Evolutionary conservation across 2,797 vertebrate species (phyloP).

Genomic region (Pseudomugil tenellus): DNA sequence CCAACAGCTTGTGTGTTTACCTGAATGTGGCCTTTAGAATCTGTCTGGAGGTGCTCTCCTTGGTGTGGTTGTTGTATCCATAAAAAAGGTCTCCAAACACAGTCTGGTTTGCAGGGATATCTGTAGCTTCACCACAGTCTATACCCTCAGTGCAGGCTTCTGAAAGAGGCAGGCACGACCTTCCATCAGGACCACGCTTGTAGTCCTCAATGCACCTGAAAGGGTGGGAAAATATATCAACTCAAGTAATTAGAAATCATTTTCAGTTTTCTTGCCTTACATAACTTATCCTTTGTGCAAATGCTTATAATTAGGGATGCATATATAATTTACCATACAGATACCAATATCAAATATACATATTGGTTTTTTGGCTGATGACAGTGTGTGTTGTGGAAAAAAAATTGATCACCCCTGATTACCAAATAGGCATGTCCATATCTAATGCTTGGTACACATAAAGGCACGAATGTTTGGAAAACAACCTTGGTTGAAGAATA

Average conservation of each 20-base stretch:
- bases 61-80: slow-evolving; percentile 95
- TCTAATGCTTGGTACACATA: too few species aligned
- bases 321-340: too few species aligned
- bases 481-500: too few species aligned
- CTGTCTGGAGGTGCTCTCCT: slow-evolving; percentile 89
- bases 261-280: neutral
- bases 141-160: slow-evolving; percentile 90
- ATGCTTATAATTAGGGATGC: too few species aligned
- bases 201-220: slow-evolving; percentile 96
- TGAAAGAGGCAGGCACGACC: slow-evolving; percentile 91
- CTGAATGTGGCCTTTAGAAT: slow-evolving; percentile 96
- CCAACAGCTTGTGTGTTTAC: slow-evolving; percentile 71
- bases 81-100: slow-evolving; percentile 97
- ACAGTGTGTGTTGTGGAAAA: too few species aligned
- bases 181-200: slow-evolving; percentile 90
- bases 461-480: too few species aligned
- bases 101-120: slow-evolving; percentile 95
- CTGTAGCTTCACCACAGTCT: slow-evolving; percentile 89
- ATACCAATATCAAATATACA: too few species aligned
- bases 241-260: neutral
- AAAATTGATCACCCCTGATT: too few species aligned
- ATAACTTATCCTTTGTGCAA: too few species aligned
- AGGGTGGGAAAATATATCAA: neutral
- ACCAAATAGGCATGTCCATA: too few species aligned
- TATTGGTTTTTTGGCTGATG: too few species aligned